Evolutionary conservation across 2,797 vertebrate species (phyloP), one percentile per base, ranked within the genome.

Genomic region (Acanthornis magna): DNA sequence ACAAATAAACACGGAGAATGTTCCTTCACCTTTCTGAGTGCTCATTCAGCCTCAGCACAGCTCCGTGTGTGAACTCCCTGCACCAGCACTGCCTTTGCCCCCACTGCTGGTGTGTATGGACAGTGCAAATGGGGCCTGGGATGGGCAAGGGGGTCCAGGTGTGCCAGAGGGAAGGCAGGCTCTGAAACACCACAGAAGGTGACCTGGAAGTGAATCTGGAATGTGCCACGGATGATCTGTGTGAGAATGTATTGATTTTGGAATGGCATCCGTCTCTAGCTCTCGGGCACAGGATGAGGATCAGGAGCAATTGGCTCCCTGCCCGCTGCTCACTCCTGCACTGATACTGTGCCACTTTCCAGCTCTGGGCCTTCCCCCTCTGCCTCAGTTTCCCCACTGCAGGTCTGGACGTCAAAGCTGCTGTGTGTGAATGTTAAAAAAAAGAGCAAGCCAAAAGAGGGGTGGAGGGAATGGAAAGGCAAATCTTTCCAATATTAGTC

Each of bases 21-120:
- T 93, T 93, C 91, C 81, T 95, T 94, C 86, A 86, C 60, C 58
- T 95, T 95, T 97, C 94, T 80, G 95, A 95, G 83, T 93, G 78
- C 82, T 95, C 96, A 91, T 92, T 91, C 96, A 96, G 74, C 73
- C 83, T 96, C 89, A 95, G 85, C 94, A 47, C 13, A 8, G 38
- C 45, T 88, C 92, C 67, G 58, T 19, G 26, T 20, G 40, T 87
- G 94, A 97, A 96, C 94, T 92, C 51, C 3, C 40, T 90, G 87
- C 91, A 91, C 93, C 38, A 38, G 38, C 38, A 38, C 38, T 38
- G 38, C 38, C 84, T 95, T 90, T 55, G 16, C 32, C 34, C 70
- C 79, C 1, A 1, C 10, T 62, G 34, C 30, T 29, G 72, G 42
- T 58, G 84, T 82, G 91, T 54, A 92, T 3, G 57, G 53, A 47